phyloP scores from a whole-genome alignment of 2,888 invertebrate species.

The Electrophaes corylata region DNA sequence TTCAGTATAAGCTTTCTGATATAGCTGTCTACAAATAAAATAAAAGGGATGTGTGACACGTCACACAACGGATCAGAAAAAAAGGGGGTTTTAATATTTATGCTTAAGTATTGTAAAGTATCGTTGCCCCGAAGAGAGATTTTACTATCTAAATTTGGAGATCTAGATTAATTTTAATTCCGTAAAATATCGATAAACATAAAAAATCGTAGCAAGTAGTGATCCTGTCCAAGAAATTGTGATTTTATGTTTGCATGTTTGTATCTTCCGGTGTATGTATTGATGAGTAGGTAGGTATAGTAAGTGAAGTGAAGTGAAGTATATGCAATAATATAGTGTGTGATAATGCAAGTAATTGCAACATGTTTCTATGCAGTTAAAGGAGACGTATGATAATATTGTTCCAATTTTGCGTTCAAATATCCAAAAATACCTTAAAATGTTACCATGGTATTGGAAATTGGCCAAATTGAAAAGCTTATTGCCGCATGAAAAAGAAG shows the following conservation, averaged over 20 bases:
- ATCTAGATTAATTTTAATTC: neutral
- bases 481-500: slow-evolving; percentile 3
- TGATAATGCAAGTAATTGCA: too few species aligned
- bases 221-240: too few species aligned
- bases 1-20: slow-evolving; percentile 3
- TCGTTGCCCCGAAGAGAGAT: neutral
- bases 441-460: slow-evolving; percentile 4
- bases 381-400: too few species aligned
- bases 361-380: too few species aligned
- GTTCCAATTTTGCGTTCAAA: too few species aligned
- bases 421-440: neutral
- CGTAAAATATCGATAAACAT: neutral
- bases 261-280: too few species aligned
- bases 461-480: slow-evolving; percentile 15
- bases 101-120: neutral
- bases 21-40: neutral
- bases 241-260: neutral
- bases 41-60: neutral
- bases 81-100: neutral
- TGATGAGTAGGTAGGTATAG: too few species aligned
- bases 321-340: too few species aligned
- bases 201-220: too few species aligned
- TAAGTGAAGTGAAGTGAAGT: too few species aligned
- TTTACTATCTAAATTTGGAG: neutral
- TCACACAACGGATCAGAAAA: neutral